Evolutionary conservation across 2,888 invertebrate species (phyloP).

Genomic region (Pediacus dermestoides): DNA sequence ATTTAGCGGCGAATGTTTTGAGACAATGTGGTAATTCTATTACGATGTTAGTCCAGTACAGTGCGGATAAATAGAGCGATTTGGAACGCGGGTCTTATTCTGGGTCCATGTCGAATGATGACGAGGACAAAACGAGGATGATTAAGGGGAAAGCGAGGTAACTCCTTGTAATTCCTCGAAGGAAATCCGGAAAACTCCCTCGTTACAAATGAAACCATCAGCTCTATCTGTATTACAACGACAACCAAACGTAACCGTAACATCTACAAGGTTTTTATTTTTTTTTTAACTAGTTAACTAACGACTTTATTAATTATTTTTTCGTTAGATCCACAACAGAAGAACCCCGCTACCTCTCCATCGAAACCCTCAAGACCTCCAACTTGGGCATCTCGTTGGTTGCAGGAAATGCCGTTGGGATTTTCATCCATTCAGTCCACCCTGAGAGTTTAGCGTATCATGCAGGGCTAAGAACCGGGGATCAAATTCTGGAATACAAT

Average conservation of each 20-base stretch:
- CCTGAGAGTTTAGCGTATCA: conserved; percentile 83
- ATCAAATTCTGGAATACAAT: conserved; percentile 94
- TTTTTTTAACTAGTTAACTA: too few relatives aligned
- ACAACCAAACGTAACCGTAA: too few relatives aligned
- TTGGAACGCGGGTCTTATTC: conserved; percentile 69
- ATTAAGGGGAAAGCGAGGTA: conserved; percentile 54
- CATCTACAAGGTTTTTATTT: too few relatives aligned
- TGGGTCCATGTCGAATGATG: conserved; percentile 49
- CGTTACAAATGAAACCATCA: conserved; percentile 31
- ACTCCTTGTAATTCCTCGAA: conserved; percentile 87
- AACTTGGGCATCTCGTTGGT: conserved; percentile 89
- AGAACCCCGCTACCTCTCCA: conserved; percentile 69
- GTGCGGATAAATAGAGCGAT: conserved; percentile 67
- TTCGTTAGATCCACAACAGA: too few relatives aligned
- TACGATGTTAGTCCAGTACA: conserved; percentile 87
- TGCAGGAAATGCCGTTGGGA: conserved; percentile 94
- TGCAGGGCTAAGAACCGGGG: conserved; percentile 81
- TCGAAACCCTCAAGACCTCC: conserved; percentile 84
- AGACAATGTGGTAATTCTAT: conserved; percentile 94
- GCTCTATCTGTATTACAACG: conserved; percentile 31
- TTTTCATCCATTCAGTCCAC: conserved; percentile 90
- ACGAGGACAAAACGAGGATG: conserved; percentile 48
- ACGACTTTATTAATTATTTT: too few relatives aligned
- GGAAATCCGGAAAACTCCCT: conserved; percentile 43
- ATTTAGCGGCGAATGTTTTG: conserved; percentile 88